Percentiles rank a stretch among this genome's conserved stretches.
These are phyloP conservation scores for Leptobrachium ailaonicum DNA, from an alignment of 2,113 vertebrate species.

Conservation along the genomic window DNA sequence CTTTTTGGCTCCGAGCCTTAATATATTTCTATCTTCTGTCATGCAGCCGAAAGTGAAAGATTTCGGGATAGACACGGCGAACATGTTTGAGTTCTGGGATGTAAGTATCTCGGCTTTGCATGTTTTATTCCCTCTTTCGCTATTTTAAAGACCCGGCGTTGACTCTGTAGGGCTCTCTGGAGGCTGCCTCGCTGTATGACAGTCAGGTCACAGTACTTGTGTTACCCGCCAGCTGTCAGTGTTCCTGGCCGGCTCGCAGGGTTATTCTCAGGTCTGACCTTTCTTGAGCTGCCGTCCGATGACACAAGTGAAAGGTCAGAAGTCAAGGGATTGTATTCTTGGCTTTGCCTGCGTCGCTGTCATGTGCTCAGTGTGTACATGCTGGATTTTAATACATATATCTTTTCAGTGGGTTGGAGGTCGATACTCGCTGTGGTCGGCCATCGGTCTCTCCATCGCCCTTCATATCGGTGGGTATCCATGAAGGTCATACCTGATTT, in stretches of 20 bases:
- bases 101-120: slow-evolving; percentile 72
- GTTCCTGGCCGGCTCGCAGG: not conserved
- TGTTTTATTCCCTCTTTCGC: not conserved
- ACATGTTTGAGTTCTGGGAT: slow-evolving; percentile 99
- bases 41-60: slow-evolving; percentile 88
- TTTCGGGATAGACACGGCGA: slow-evolving; percentile 93
- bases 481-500: not conserved
- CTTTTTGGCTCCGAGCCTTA: no score
- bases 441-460: slow-evolving; percentile 96
- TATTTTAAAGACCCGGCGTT: no score
- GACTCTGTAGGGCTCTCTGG: not conserved
- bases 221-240: not conserved
- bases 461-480: slow-evolving; percentile 85
- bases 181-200: not conserved
- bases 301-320: slow-evolving; percentile 58
- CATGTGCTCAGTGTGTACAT: not conserved
- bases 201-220: no score
- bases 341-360: not conserved
- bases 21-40: slow-evolving; percentile 34
- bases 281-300: slow-evolving; percentile 52
- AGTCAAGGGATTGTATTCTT: slow-evolving; percentile 32
- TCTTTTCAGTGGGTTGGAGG: slow-evolving; percentile 92
- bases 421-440: slow-evolving; percentile 96
- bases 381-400: not conserved
- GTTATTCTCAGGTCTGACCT: slow-evolving; percentile 69